phyloP scores from a whole-genome alignment of 2,797 vertebrate species.

The Leuciscus waleckii region DNA sequence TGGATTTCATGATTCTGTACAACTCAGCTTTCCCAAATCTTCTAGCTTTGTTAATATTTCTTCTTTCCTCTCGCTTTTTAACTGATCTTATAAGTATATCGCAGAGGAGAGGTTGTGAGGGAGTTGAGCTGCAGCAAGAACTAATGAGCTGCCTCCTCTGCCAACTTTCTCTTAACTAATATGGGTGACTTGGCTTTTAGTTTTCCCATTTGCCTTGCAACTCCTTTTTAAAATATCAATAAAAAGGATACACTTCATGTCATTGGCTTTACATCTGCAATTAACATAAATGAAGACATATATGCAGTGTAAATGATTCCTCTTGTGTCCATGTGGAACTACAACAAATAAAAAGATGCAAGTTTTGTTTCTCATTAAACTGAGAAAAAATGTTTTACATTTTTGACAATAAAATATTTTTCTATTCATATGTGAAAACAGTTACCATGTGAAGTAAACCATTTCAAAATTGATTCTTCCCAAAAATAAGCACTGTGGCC shows the following conservation, averaged over 20 bases:
- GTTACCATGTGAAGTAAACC: neutral
- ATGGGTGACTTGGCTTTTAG: neutral
- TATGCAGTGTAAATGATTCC: neutral
- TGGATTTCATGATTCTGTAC: constrained; percentile 5
- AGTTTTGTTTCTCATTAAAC: neutral
- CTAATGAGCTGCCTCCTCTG: constrained; percentile 24
- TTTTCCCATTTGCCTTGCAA: neutral
- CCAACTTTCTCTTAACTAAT: constrained; percentile 30
- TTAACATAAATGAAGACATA: neutral
- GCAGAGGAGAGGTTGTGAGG: constrained; percentile 6
- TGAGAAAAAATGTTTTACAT: neutral
- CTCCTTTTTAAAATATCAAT: constrained; percentile 30
- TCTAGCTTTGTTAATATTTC: constrained; percentile 10
- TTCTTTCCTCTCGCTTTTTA: neutral
- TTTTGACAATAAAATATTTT: neutral
- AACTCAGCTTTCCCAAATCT: neutral
- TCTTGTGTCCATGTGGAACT: neutral
- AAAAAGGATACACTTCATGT: neutral
- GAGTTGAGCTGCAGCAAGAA: constrained; percentile 14
- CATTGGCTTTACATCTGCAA: neutral
- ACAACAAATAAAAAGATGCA: neutral
- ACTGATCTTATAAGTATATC: constrained; percentile 19
- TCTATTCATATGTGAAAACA: neutral
- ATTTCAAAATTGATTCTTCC: neutral
- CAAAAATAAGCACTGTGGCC: neutral